Conservation (phyloP, 2,888 invertebrate species). For the Hermodice carunculata region DNA sequence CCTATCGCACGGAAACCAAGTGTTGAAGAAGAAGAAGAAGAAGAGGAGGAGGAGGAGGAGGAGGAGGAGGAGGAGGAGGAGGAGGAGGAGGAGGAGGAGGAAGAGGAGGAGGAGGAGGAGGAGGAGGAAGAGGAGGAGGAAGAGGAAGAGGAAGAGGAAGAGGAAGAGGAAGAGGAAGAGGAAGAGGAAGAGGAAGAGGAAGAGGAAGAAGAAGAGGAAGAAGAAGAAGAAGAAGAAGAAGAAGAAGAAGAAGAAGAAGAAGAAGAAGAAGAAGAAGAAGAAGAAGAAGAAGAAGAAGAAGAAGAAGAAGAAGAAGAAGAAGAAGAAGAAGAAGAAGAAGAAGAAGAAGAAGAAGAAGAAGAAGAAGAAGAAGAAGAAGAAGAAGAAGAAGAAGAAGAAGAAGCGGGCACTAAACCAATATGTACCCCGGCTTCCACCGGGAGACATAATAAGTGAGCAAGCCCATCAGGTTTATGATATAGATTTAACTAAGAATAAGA, state of each 20-base stretch:
- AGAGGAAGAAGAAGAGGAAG: not conserved
- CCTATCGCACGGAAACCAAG: too few species aligned
- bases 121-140: slow-evolving; percentile 1
- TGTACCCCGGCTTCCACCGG: too few species aligned
- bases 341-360: not conserved
- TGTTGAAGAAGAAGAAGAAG: slow-evolving; percentile 4
- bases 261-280: not conserved
- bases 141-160: not conserved
- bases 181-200: not conserved
- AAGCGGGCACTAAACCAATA: too few species aligned
- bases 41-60: not conserved
- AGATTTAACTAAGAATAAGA: too few species aligned
- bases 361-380: too few species aligned
- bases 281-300: not conserved
- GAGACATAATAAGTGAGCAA: too few species aligned
- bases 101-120: slow-evolving; percentile 5
- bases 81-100: slow-evolving; percentile 6
- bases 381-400: too few species aligned
- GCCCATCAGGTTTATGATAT: too few species aligned
- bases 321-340: not conserved
- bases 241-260: not conserved
- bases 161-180: not conserved
- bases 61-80: slow-evolving; percentile 6
- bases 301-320: not conserved
- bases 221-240: not conserved